These are phyloP conservation scores for Leptopilina syphax DNA, from an alignment of 2,888 invertebrate species.

Conservation along the genomic window DNA sequence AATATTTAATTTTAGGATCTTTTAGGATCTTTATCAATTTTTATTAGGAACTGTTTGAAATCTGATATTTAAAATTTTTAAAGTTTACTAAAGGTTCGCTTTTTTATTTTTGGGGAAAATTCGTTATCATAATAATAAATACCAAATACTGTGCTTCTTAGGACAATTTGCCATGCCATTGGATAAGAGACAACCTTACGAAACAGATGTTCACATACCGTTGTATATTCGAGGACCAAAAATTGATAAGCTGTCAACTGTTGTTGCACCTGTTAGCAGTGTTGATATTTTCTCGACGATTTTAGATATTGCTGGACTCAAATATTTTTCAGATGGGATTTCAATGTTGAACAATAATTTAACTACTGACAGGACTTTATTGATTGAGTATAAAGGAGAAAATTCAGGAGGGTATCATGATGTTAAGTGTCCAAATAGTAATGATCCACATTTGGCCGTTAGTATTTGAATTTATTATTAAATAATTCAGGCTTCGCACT, in stretches of 20 bases:
- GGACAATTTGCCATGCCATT: slow-evolving; percentile 93
- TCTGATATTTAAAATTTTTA: no score
- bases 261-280: slow-evolving; percentile 82
- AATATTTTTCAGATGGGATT: slow-evolving; percentile 75
- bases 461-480: slow-evolving; percentile 67
- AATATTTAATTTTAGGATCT: no score
- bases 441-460: slow-evolving; percentile 81
- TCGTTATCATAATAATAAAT: no score
- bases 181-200: slow-evolving; percentile 94
- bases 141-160: slow-evolving; percentile 67
- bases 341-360: slow-evolving; percentile 65
- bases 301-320: slow-evolving; percentile 83
- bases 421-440: slow-evolving; percentile 82
- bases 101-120: no score
- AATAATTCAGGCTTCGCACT: no score
- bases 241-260: slow-evolving; percentile 77
- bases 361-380: slow-evolving; percentile 79
- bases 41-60: no score
- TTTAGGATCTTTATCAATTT: no score
- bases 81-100: no score
- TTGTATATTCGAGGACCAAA: slow-evolving; percentile 88
- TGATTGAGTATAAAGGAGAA: slow-evolving; percentile 92
- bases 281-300: slow-evolving; percentile 93
- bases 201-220: slow-evolving; percentile 92
- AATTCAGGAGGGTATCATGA: slow-evolving; percentile 80